Base-by-base conservation (phyloP, 2,113 vertebrate genomes). In the Hemiprocne comata region DNA sequence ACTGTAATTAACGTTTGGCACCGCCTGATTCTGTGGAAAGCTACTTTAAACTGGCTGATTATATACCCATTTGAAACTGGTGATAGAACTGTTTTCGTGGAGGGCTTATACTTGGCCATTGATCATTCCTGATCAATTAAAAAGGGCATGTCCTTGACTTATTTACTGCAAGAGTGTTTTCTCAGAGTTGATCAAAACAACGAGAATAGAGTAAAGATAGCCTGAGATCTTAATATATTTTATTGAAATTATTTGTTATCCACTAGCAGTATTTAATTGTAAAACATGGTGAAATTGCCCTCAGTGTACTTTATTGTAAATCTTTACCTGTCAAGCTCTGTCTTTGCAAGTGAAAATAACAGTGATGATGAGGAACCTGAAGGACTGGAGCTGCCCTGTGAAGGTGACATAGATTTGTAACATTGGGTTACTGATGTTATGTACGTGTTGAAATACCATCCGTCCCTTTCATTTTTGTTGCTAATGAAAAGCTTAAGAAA, bases 401-500 rank as follows among this genome's bases (percentile, higher is more conserved):
- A 69, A 64, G 73, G 71, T 61, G 42, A 50, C 40, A 81, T n/a
- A 53, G 79, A 82, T 92, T 96, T 97, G 94, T 92, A 82, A 67
- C 20, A 29, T 33, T 65, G 72, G 60, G 28, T 94, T 85, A 38
- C 19, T 82, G 65, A 46, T 51, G n/a, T 53, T 87, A 40, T 5
- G 1, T 44, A 36, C 0, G 0, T 24, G 21, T 71, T 86, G 69
- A 80, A 95, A 79, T 58, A 65, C 53, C 61, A 96, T 90, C 89
- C 34, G 17, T 96, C 92, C 69, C 46, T 77, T 95, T 92, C 20
- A 25, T 86, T 93, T 94, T 76, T 72, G 18, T 42, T 54, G 60
- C 75, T 94, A 66, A 91, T 80, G 64, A 85, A 92, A 96, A 95
- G 58, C 65, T 95, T 55, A 80, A 92, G 82, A 88, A 96, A 97